Percentiles rank a stretch among this genome's conserved stretches.
Conservation (phyloP, 2,797 vertebrate genomes). For the Agapornis canus region DNA sequence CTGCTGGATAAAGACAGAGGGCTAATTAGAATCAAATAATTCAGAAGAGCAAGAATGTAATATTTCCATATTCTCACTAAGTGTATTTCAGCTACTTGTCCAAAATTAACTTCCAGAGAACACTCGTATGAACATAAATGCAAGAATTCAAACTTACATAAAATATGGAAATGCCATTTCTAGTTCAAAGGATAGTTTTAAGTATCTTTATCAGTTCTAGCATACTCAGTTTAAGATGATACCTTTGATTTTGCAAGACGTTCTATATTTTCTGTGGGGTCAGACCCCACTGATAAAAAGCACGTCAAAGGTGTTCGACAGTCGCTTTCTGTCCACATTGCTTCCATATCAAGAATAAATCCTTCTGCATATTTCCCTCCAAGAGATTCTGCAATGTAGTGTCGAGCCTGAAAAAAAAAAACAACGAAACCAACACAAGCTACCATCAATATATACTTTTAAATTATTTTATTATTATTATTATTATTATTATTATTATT, state of each 20-base stretch:
- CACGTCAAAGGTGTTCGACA: constrained; percentile 82
- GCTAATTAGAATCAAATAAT: background rate
- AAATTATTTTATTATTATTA: background rate
- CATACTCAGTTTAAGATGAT: background rate
- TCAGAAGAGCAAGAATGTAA: background rate
- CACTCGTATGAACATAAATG: background rate
- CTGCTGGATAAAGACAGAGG: background rate
- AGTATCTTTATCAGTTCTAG: background rate
- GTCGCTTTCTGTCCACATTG: constrained; percentile 83
- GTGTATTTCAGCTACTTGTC: background rate
- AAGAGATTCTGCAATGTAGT: constrained; percentile 84
- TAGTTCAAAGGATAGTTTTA: background rate
- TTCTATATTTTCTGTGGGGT: constrained; percentile 87
- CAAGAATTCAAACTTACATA: background rate
- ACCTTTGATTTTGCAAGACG: constrained; percentile 84
- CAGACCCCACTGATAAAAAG: constrained; percentile 86
- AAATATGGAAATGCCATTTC: background rate
- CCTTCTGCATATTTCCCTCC: constrained; percentile 81
- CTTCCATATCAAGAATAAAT: constrained; percentile 84
- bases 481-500: background rate
- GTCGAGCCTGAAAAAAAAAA: constrained; percentile 74
- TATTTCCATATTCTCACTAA: background rate
- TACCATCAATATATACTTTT: background rate
- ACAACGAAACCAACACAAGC: background rate
- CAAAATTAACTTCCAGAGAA: background rate